These are phyloP conservation scores for Leucophenga varia DNA, from an alignment of 1,140 invertebrate species.

Conservation along the genomic window DNA sequence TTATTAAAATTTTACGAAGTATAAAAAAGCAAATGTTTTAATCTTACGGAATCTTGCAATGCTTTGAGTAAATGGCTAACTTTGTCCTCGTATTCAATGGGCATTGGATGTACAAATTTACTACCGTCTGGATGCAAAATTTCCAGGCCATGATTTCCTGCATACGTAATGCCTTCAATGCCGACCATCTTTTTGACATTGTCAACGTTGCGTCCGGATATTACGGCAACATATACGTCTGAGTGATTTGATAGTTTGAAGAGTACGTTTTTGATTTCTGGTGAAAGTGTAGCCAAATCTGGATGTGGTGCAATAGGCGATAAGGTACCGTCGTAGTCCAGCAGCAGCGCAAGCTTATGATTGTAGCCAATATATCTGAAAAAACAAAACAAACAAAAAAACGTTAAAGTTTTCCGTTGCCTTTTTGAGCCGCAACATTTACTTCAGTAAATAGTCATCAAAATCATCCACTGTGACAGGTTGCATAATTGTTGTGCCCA, in stretches of 20 bases:
- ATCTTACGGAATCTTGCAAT: constrained; percentile 74
- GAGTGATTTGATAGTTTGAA: constrained; percentile 82
- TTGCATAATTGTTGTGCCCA: constrained; percentile 79
- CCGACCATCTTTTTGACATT: constrained; percentile 90
- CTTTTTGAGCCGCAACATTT: too few relatives aligned
- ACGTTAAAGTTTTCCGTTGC: too few relatives aligned
- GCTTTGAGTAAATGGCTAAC: constrained; percentile 75
- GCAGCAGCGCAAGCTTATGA: constrained; percentile 78
- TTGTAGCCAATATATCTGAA: constrained; percentile 82
- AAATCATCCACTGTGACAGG: constrained; percentile 85
- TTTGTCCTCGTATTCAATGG: constrained; percentile 79
- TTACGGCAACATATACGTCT: constrained; percentile 85
- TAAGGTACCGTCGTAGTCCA: constrained; percentile 89
- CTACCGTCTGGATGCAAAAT: constrained; percentile 87
- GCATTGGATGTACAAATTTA: constrained; percentile 88
- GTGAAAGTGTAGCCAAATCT: constrained; percentile 79
- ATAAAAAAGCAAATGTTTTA: not conserved
- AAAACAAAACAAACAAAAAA: too few relatives aligned
- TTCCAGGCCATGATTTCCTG: constrained; percentile 86
- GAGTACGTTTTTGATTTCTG: constrained; percentile 81
- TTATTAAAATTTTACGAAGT: too few relatives aligned
- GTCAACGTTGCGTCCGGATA: constrained; percentile 82
- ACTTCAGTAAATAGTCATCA: constrained; percentile 82
- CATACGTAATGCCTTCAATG: constrained; percentile 87
- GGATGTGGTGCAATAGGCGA: constrained; percentile 87